Conservation (phyloP, 2,797 vertebrate species). For the Cyprinodon diabolis region DNA sequence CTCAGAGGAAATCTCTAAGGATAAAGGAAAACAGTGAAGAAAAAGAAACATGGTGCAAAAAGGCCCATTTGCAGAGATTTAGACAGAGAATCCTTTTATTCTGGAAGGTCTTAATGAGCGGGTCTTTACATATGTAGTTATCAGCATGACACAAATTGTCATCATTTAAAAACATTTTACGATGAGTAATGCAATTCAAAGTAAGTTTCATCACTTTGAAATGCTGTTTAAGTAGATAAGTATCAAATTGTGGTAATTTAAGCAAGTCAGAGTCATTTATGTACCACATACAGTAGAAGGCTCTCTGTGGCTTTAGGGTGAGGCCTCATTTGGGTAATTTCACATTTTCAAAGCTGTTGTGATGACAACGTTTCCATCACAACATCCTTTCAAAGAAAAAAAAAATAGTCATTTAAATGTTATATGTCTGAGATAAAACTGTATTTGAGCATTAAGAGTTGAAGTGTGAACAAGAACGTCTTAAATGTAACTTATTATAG, state of each 20-base stretch:
- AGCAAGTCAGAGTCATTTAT: not conserved
- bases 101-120: conserved; percentile 3
- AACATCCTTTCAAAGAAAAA: no score
- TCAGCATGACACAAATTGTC: not conserved
- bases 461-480: no score
- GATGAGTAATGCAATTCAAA: not conserved
- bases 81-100: not conserved
- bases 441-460: no score
- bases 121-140: not conserved
- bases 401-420: no score
- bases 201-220: not conserved
- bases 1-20: not conserved
- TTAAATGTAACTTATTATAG: no score
- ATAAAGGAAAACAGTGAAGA: not conserved
- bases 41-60: not conserved
- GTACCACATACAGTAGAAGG: not conserved
- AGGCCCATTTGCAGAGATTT: not conserved
- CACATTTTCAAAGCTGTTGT: no score
- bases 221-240: not conserved
- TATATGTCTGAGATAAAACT: no score
- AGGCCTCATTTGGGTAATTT: no score
- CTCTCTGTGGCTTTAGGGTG: not conserved
- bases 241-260: not conserved
- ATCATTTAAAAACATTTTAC: no score
- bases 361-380: not conserved